Conservation (phyloP, 2,888 invertebrate genomes). For the Nemotelus nigrinus region DNA sequence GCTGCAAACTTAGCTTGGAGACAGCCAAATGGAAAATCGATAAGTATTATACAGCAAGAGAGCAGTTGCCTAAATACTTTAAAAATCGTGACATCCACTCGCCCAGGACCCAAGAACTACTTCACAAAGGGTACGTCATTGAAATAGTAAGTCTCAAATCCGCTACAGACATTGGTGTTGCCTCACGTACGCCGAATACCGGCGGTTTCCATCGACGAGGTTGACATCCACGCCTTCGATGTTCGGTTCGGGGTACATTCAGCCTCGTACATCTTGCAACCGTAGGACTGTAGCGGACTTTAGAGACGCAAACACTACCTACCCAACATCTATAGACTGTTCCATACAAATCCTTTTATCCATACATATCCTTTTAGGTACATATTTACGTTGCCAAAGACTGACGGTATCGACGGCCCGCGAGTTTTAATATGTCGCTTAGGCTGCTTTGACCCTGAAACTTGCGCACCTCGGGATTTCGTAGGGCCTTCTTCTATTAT, state of each 20-base stretch:
- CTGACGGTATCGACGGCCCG: slow-evolving; percentile 64
- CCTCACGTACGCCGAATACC: too few species aligned
- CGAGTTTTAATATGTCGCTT: slow-evolving; percentile 68
- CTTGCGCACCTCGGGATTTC: slow-evolving; percentile 63
- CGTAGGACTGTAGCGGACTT: too few species aligned
- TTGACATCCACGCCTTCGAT: too few species aligned
- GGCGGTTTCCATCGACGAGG: too few species aligned
- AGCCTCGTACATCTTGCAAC: too few species aligned
- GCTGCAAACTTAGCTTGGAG: slow-evolving; percentile 74
- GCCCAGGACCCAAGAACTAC: slow-evolving; percentile 54
- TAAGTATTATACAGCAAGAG: slow-evolving; percentile 68
- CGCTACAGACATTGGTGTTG: too few species aligned
- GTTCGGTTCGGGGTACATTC: too few species aligned
- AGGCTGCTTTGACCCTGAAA: slow-evolving; percentile 64
- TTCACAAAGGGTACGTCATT: slow-evolving; percentile 61
- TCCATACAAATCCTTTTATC: too few species aligned
- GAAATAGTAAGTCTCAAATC: too few species aligned
- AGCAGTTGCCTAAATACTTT: slow-evolving; percentile 68
- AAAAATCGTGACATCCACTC: slow-evolving; percentile 61
- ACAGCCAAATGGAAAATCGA: slow-evolving; percentile 72
- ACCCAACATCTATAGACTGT: too few species aligned
- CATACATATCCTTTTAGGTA: slow-evolving; percentile 55
- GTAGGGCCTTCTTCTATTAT: slow-evolving; percentile 68
- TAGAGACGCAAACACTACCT: too few species aligned
- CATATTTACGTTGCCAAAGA: slow-evolving; percentile 59